A percentile compares a stretch with the other conserved stretches of the same genome.
Evolutionary conservation across 2,797 vertebrate genomes (phyloP).

Genomic region (Sebastes dallii): DNA sequence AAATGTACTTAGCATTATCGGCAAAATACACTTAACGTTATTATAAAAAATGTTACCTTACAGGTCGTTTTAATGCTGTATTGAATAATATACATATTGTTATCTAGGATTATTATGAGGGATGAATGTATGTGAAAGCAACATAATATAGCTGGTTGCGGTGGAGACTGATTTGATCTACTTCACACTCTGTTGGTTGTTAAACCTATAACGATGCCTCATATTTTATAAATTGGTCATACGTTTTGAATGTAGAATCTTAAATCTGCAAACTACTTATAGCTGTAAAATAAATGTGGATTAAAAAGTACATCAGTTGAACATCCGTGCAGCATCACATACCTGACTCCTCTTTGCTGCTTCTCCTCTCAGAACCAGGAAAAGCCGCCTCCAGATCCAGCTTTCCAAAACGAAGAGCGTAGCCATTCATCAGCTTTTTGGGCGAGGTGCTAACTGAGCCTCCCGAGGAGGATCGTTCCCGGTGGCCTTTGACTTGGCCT

Average conservation of each 20-base stretch:
- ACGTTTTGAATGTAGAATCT: accelerated
- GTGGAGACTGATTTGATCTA: no score
- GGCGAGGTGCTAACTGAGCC: constrained; percentile 72
- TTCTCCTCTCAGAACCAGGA: constrained; percentile 69
- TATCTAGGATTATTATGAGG: no score
- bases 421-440: constrained; percentile 83
- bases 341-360: constrained; percentile 83
- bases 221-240: no score
- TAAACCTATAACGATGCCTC: no score
- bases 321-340: constrained; percentile 16
- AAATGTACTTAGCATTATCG: neutral
- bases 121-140: no score
- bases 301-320: neutral
- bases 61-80: neutral
- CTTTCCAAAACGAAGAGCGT: constrained; percentile 76
- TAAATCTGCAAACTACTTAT: neutral
- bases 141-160: no score
- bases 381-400: constrained; percentile 76
- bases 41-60: neutral
- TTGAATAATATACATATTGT: neutral
- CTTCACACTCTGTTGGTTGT: no score
- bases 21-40: no score
- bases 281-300: neutral
- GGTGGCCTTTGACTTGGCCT: constrained; percentile 77
- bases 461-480: constrained; percentile 78